These are phyloP conservation scores for Cynaeus angustus DNA, from an alignment of 2,888 invertebrate genomes.

Conservation along the genomic window DNA sequence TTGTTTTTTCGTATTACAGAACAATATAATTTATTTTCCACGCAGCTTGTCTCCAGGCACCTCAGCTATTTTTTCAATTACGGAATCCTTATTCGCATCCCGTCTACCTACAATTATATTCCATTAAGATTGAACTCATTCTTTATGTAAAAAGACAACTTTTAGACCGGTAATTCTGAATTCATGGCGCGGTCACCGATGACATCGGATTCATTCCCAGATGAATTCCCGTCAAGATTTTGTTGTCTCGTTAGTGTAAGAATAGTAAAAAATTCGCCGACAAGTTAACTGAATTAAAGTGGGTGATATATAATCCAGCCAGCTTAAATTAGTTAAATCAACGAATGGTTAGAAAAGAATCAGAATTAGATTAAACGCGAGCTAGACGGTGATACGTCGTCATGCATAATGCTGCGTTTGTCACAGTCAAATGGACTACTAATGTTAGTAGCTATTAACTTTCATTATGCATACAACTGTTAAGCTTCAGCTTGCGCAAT, in stretches of 20 bases:
- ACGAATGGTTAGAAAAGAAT: constrained; percentile 25
- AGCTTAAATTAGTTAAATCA: not conserved
- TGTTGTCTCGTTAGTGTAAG: not conserved
- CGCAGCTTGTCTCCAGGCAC: constrained; percentile 7
- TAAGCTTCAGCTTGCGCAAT: constrained; percentile 21
- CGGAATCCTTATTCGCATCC: not conserved
- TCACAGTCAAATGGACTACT: constrained; percentile 43
- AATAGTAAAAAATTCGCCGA: constrained; percentile 2
- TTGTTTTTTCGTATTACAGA: constrained; percentile 37
- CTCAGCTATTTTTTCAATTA: constrained; percentile 35
- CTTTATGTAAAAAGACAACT: too few relatives aligned
- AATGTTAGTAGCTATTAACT: constrained; percentile 41
- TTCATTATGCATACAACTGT: constrained; percentile 41
- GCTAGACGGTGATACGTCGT: constrained; percentile 29
- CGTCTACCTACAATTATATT: constrained; percentile 15
- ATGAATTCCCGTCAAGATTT: constrained; percentile 9
- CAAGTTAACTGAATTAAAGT: constrained; percentile 6
- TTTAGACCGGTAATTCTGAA: too few relatives aligned
- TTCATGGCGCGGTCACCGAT: constrained; percentile 10
- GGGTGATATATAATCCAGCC: constrained; percentile 11
- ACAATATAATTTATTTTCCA: constrained; percentile 45
- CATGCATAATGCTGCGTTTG: constrained; percentile 30
- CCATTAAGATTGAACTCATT: constrained; percentile 8
- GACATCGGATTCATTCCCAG: constrained; percentile 4
- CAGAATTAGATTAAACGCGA: constrained; percentile 29